Base-by-base conservation (phyloP, 2,888 invertebrate species). In the Tipula confusa region DNA sequence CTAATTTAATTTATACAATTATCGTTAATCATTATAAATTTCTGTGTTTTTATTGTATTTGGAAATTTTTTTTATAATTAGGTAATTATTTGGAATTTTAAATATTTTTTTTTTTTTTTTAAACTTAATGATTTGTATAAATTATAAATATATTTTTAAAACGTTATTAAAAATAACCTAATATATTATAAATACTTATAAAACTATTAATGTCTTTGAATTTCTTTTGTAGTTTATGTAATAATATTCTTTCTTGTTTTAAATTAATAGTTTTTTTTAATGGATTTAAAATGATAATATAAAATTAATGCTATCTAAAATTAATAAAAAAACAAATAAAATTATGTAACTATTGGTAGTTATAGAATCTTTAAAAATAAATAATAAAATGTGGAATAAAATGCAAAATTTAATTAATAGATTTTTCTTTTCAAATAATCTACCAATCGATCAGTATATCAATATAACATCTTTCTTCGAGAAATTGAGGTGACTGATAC, bases 1-100 rank as follows among this genome's bases (percentile, higher is more conserved):
- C 64, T 87, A 84, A 31, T 43, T 64, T 64, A 64, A 11, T 18
- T 64, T 11, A 24, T 36, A 36, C 11, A 15, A 4, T 15, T 43
- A 43, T 24, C 11, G 48, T 6, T 5, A 48, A 48, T 18, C 64
- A n/a, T n/a, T 24, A 24, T 18, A 24, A 24, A 64, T 64, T 7
- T 64, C 64, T 43, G 43, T 43, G 43, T 43, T 43, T 43, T 43
- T 43, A 43, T 15, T 43, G 4, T 43, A 43, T 43, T 43, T 43
- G n/a, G 24, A 1, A 11, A 24, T 11, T 64, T 64, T 64, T 43
- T 43, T 43, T 43, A 15, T 43, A 9, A 24, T 24, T 64, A 64
- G 24, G 18, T 18, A 64, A 64, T 64, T 24, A 64, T 64, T 64
- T 64, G 64, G 64, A 64, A 24, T 24, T 64, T 64, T 64, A 64